Evolutionary conservation across 2,888 invertebrate genomes (phyloP).

Genomic region (Apodemia zela): DNA sequence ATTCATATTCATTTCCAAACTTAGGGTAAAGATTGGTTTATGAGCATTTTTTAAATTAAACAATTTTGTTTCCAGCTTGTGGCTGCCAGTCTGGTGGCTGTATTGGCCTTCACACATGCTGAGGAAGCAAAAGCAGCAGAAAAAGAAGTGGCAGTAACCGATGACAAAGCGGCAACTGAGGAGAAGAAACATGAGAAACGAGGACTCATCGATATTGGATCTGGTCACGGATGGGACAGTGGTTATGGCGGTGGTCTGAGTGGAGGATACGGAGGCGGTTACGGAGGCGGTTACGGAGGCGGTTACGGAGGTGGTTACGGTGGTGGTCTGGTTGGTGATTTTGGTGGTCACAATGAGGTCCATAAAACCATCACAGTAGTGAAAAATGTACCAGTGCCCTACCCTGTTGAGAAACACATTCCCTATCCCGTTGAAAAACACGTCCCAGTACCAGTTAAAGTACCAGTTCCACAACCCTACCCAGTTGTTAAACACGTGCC

Average conservation of each 20-base stretch:
- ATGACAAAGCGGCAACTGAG: slow-evolving; percentile 73
- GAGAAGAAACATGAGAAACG: slow-evolving; percentile 89
- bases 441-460: slow-evolving; percentile 82
- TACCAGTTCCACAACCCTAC: slow-evolving; percentile 85
- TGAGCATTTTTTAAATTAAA: slow-evolving; percentile 22
- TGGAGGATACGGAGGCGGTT: slow-evolving; percentile 44
- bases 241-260: slow-evolving; percentile 39
- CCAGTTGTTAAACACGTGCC: slow-evolving; percentile 84
- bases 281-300: slow-evolving; percentile 46
- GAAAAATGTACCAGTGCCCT: slow-evolving; percentile 86
- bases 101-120: slow-evolving; percentile 79
- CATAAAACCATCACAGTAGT: slow-evolving; percentile 86
- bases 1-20: background rate
- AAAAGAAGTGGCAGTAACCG: slow-evolving; percentile 79
- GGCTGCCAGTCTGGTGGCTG: slow-evolving; percentile 83
- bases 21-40: background rate
- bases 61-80: slow-evolving; percentile 64
- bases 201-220: slow-evolving; percentile 82
- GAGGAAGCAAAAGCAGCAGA: slow-evolving; percentile 81
- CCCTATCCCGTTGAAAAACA: slow-evolving; percentile 84
- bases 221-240: slow-evolving; percentile 51
- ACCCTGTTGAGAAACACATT: slow-evolving; percentile 86
- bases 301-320: slow-evolving; percentile 52
- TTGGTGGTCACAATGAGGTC: slow-evolving; percentile 72
- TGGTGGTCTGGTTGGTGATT: slow-evolving; percentile 38